phyloP scores from a whole-genome alignment of 1,140 invertebrate species.

The Lanistes nyassanus region DNA sequence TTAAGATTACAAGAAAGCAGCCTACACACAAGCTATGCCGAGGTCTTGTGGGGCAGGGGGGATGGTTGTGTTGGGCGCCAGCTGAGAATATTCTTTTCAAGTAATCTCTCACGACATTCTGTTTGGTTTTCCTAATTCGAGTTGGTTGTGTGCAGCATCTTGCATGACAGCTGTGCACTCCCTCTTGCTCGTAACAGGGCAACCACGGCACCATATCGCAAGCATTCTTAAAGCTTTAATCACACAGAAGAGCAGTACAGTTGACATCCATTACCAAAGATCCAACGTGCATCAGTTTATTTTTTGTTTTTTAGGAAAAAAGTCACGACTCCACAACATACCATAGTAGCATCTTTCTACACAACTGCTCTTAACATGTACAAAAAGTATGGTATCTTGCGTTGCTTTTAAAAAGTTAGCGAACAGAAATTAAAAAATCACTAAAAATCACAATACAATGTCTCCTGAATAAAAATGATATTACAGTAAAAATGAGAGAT shows the following conservation, averaged over 20 bases:
- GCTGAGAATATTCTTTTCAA: too few species aligned
- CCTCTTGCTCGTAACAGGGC: background rate
- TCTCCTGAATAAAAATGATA: constrained; percentile 19
- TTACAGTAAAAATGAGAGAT: constrained; percentile 11
- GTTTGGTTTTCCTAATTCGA: background rate
- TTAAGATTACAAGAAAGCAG: too few species aligned
- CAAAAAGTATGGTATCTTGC: constrained; percentile 25
- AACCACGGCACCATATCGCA: background rate
- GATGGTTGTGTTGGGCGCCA: too few species aligned
- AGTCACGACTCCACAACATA: constrained; percentile 27
- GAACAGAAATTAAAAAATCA: constrained; percentile 8
- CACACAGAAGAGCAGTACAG: constrained; percentile 30
- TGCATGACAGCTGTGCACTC: background rate
- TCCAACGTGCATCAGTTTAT: constrained; percentile 24
- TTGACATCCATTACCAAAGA: constrained; percentile 23
- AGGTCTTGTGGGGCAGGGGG: too few species aligned
- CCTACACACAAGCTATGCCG: too few species aligned
- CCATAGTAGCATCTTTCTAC: constrained; percentile 24
- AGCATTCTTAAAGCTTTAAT: constrained; percentile 30
- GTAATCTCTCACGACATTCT: too few species aligned
- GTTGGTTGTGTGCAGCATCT: background rate
- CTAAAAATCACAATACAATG: constrained; percentile 20
- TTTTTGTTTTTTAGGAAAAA: constrained; percentile 20
- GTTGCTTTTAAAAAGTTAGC: constrained; percentile 13
- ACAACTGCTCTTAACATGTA: constrained; percentile 10